Evolutionary conservation across 2,797 vertebrate genomes (phyloP).

Genomic region (Chromis chromis): DNA sequence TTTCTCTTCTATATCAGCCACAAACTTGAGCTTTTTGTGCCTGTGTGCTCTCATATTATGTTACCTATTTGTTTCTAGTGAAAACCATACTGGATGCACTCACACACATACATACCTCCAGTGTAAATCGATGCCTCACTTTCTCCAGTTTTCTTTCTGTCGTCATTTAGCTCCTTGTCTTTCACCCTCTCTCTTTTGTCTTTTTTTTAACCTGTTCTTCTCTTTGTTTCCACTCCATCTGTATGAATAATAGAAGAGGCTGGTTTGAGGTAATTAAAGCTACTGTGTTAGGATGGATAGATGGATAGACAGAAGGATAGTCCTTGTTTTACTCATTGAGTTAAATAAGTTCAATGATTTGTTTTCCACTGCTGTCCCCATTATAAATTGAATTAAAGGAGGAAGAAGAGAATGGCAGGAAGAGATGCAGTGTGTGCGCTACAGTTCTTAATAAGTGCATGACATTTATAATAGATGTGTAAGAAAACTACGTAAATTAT

Average conservation of each 20-base stretch:
- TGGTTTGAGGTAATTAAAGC: constrained; percentile 43
- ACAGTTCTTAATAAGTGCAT: too few relatives aligned
- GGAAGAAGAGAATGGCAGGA: background rate
- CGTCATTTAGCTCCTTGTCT: constrained; percentile 7
- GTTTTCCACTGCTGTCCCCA: constrained; percentile 18
- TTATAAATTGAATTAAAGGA: constrained; percentile 30
- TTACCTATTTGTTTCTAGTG: constrained; percentile 21
- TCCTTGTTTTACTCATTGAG: background rate
- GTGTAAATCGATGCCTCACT: background rate
- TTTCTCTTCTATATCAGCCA: constrained; percentile 11
- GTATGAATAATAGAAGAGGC: constrained; percentile 53
- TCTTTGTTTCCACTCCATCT: background rate
- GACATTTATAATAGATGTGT: too few relatives aligned
- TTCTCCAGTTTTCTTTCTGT: background rate
- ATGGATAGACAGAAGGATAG: background rate
- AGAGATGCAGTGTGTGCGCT: background rate
- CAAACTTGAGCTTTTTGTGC: constrained; percentile 2
- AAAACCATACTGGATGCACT: background rate
- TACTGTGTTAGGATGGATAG: background rate
- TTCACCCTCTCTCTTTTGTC: background rate
- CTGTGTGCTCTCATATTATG: constrained; percentile 1
- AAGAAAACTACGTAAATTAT: too few relatives aligned
- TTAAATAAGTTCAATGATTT: constrained; percentile 18
- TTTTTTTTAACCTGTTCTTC: background rate
- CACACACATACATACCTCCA: background rate